phyloP scores from a whole-genome alignment of 2,113 vertebrate species.

The Haemorhous mexicanus region DNA sequence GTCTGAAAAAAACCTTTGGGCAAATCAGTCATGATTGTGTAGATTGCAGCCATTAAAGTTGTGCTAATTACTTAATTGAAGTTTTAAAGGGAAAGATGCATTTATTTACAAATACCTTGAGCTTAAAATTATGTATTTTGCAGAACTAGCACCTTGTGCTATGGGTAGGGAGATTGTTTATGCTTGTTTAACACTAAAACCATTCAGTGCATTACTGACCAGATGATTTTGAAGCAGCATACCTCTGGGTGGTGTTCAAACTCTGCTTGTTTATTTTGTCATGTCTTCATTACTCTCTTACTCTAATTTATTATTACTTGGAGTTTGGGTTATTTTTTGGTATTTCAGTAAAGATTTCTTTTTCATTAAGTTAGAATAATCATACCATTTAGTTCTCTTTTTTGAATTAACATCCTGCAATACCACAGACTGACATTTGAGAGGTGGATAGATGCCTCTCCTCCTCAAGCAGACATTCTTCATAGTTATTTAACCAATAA shows the following conservation, averaged over 20 bases:
- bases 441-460: neutral
- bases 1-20: neutral
- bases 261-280: neutral
- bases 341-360: neutral
- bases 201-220: neutral
- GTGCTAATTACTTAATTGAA: neutral
- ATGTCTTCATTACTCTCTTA: neutral
- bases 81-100: neutral
- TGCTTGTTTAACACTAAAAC: neutral
- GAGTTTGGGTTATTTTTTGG: neutral
- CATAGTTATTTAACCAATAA: constrained; percentile 22
- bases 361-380: neutral
- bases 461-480: neutral
- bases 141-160: neutral
- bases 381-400: neutral
- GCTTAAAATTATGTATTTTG: neutral
- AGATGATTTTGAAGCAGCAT: neutral
- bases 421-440: neutral
- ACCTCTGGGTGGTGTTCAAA: neutral
- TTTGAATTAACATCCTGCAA: neutral
- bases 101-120: neutral
- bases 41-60: neutral
- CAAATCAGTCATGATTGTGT: neutral
- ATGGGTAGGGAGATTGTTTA: neutral
- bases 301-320: neutral